Percentiles rank a stretch among this genome's conserved stretches.
phyloP scores from a whole-genome alignment of 2,797 vertebrate species.

The Lithobates pipiens region DNA sequence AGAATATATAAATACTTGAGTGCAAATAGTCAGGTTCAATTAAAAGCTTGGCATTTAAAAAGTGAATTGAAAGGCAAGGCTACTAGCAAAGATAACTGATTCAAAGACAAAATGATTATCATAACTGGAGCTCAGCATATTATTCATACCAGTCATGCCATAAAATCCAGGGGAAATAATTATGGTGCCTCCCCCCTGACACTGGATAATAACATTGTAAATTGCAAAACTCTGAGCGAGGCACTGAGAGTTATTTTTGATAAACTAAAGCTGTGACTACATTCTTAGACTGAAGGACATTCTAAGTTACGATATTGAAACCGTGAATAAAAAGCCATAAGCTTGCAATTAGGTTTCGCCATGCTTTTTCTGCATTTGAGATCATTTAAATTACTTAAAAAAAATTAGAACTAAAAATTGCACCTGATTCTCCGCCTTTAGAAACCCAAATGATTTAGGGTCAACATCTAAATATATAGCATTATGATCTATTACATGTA shows the following conservation, averaged over 20 bases:
- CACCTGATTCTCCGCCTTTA: not conserved
- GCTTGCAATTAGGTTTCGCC: not conserved
- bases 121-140: not conserved
- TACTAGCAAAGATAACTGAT: not conserved
- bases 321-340: not conserved
- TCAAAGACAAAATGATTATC: not conserved
- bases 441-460: not conserved
- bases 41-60: not conserved
- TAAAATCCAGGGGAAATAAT: not conserved
- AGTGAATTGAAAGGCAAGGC: not conserved
- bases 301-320: not conserved
- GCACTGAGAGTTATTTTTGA: not conserved
- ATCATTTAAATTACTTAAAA: not conserved
- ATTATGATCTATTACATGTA: not conserved
- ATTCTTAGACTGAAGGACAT: not conserved
- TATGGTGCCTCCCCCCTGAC: not conserved
- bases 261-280: not conserved
- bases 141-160: not conserved
- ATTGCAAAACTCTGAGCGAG: not conserved
- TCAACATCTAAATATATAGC: not conserved
- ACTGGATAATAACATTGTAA: not conserved
- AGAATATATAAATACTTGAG: too few species aligned
- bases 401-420: constrained; percentile 1
- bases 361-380: not conserved
- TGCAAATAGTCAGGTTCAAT: too few species aligned